Evolutionary conservation across 2,888 invertebrate species (phyloP), one percentile per base, ranked within the genome.

Genomic region (Prosopocoilus inquinatus): DNA sequence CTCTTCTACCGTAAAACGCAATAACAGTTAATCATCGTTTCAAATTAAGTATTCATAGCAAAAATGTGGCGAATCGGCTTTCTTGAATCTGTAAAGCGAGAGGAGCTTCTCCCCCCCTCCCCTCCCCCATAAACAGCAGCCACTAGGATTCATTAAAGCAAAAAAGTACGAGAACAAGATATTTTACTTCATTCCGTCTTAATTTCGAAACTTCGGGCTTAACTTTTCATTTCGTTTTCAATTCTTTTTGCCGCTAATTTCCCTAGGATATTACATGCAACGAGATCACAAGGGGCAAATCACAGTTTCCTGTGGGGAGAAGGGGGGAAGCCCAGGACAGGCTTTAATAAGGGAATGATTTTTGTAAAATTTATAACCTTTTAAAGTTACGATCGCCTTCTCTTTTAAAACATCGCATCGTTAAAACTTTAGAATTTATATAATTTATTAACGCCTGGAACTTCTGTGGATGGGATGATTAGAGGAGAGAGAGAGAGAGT

Each of bases 21-120:
- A 49, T 53, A 57, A 57, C 53, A 57, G 53, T 57, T 57, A 57
- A 53, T 53, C 43, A 57, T 57, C 57, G 49, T 53, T 53, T 45
- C 53, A 53, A 57, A 57, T 44, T 57, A 28, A 28, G 57, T 53
- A 57, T 53, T 53, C 52, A 49, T 52, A 55, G 57, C 49, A 57
- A 57, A n/a, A 53, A 57, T 57, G 52, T 48, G 48, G 57, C 53
- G 52, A 57, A 57, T 57, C 53, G 53, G 49, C 32, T 57, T 48
- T 53, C 53, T 49, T 48, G 49, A 57, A 53, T 54, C 54, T 45
- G 51, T 50, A 57, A 51, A 50, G 53, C 50, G 53, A 53, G 44
- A 53, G 20, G n/a, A n/a, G n/a, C n/a, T n/a, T n/a, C 20, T 28
- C 7, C 20, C 20, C 20, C 5, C 20, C 20, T 7, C 20, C 7